These are phyloP conservation scores for Thomomys bottae DNA, from an alignment of 2,113 vertebrate genomes.

Conservation along the genomic window DNA sequence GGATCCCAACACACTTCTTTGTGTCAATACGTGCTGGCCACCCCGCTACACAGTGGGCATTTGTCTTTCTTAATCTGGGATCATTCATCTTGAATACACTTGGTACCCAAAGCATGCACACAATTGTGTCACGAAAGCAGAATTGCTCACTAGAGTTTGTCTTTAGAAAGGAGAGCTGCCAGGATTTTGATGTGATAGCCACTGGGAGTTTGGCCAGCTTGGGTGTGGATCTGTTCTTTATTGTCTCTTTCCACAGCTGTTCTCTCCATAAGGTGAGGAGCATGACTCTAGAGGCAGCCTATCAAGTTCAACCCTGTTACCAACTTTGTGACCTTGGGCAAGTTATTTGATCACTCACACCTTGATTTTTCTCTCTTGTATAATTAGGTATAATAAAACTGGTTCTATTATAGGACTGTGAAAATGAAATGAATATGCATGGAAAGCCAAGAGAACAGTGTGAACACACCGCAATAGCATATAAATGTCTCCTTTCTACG, in stretches of 20 bases:
- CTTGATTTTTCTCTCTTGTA: not conserved
- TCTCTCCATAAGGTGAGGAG: not conserved
- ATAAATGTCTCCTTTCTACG: not conserved
- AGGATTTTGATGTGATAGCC: not conserved
- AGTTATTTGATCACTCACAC: not conserved
- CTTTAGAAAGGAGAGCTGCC: not conserved
- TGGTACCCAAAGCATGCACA: not conserved
- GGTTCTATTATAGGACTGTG: not conserved
- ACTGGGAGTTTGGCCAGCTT: not conserved
- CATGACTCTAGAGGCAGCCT: not conserved
- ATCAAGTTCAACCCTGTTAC: not conserved
- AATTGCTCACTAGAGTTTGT: not conserved
- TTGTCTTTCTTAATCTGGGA: not conserved
- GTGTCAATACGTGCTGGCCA: not conserved
- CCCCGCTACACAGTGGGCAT: not conserved
- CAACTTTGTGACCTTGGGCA: not conserved
- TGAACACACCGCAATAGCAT: not conserved
- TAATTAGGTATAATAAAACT: not conserved
- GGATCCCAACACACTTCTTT: not conserved
- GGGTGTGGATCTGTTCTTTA: not conserved
- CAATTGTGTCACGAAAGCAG: not conserved
- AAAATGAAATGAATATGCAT: not conserved
- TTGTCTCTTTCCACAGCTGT: not conserved
- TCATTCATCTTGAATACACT: not conserved
- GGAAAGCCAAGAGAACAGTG: not conserved